These are phyloP conservation scores for Acanthoscelides obtectus DNA, from an alignment of 2,888 invertebrate genomes.

Conservation along the genomic window DNA sequence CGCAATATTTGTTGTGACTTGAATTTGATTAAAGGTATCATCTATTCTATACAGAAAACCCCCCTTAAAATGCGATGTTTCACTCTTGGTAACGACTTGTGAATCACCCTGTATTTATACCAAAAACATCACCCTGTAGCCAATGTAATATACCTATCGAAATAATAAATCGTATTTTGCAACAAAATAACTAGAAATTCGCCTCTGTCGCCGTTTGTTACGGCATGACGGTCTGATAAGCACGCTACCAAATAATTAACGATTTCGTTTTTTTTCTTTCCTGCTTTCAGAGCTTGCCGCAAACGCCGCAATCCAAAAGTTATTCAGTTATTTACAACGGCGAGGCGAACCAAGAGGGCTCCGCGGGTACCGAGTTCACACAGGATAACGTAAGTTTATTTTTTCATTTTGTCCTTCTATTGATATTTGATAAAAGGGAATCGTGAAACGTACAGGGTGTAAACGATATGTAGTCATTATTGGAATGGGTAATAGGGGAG, in stretches of 20 bases:
- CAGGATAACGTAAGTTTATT: slow-evolving; percentile 44
- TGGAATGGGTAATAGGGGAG: too few species aligned
- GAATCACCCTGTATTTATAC: too few species aligned
- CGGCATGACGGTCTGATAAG: neutral
- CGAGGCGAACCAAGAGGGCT: slow-evolving; percentile 40
- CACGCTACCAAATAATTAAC: neutral
- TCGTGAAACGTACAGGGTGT: too few species aligned
- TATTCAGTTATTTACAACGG: slow-evolving; percentile 42
- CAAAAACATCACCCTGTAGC: neutral
- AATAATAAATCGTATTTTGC: neutral
- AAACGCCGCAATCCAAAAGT: slow-evolving; percentile 52
- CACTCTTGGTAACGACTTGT: too few species aligned
- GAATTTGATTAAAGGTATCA: too few species aligned
- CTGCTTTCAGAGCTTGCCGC: slow-evolving; percentile 53
- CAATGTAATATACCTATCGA: neutral
- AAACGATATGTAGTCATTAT: too few species aligned
- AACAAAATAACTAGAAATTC: neutral
- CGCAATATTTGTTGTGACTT: too few species aligned
- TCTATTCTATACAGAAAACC: too few species aligned
- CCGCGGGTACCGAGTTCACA: slow-evolving; percentile 38
- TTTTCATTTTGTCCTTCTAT: neutral
- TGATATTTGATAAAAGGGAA: too few species aligned
- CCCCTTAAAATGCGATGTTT: too few species aligned
- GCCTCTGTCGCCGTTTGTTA: neutral
- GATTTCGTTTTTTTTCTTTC: neutral